Percentiles rank a stretch among this genome's conserved stretches.
These are phyloP conservation scores for Felis chaus DNA, from an alignment of 2,113 vertebrate species.

Conservation along the genomic window DNA sequence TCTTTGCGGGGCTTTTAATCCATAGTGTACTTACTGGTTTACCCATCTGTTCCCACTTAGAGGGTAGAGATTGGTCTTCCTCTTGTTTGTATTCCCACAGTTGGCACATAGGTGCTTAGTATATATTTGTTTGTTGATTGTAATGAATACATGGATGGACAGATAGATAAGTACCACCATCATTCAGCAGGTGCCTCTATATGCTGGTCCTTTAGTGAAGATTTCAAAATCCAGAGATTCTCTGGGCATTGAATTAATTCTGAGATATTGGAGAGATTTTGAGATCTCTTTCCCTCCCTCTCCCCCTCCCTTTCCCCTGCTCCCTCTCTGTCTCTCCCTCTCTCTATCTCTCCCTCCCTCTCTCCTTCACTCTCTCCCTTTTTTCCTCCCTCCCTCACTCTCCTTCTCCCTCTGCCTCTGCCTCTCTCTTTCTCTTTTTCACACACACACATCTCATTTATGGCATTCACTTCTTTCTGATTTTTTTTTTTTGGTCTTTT, in stretches of 20 bases:
- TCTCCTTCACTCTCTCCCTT: neutral
- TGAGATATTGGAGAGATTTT: neutral
- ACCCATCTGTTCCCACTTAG: neutral
- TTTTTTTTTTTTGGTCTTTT: neutral
- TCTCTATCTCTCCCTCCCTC: neutral
- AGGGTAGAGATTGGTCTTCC: neutral
- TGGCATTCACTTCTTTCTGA: neutral
- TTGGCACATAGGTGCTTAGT: neutral
- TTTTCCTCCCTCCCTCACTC: neutral
- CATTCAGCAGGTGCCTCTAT: neutral
- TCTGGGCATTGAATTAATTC: neutral
- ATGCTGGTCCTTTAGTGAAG: neutral
- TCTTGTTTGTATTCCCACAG: neutral
- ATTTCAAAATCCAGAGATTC: neutral
- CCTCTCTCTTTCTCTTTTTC: fast-evolving
- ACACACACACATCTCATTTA: neutral
- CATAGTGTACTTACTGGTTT: neutral
- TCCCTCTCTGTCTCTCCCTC: too few species aligned
- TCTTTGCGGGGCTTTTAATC: neutral
- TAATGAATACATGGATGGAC: neutral
- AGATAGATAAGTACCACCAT: neutral
- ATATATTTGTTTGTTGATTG: neutral
- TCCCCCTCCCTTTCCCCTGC: neutral
- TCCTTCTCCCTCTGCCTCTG: neutral
- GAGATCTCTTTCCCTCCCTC: neutral